These are phyloP conservation scores for Choristoneura rosaceana DNA, from an alignment of 2,888 invertebrate genomes.

Conservation along the genomic window DNA sequence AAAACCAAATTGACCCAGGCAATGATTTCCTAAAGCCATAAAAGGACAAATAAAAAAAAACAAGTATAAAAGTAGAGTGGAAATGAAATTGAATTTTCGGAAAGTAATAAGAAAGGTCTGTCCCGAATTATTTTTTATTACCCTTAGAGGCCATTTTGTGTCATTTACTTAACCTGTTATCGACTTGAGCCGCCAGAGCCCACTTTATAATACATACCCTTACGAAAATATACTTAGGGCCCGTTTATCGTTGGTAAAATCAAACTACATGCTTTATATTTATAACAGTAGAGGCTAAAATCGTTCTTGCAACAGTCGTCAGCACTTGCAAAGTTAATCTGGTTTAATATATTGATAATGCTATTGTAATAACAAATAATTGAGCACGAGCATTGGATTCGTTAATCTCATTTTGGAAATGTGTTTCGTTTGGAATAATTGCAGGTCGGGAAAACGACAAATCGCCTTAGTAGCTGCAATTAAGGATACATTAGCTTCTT, in stretches of 20 bases:
- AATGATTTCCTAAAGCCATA: slow-evolving; percentile 55
- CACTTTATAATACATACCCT: slow-evolving; percentile 52
- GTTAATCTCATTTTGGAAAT: slow-evolving; percentile 66
- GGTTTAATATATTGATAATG: slow-evolving; percentile 60
- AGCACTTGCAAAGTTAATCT: slow-evolving; percentile 45
- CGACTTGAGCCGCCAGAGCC: slow-evolving; percentile 61
- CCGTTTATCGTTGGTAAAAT: slow-evolving; percentile 24
- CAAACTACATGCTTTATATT: slow-evolving; percentile 40
- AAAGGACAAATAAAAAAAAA: slow-evolving; percentile 53
- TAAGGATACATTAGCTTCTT: slow-evolving; percentile 21
- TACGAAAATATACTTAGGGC: slow-evolving; percentile 34
- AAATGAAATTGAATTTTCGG: slow-evolving; percentile 74
- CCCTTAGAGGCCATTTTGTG: slow-evolving; percentile 69
- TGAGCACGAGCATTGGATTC: slow-evolving; percentile 65
- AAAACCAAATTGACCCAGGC: slow-evolving; percentile 32
- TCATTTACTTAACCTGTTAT: slow-evolving; percentile 80
- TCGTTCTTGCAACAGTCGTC: slow-evolving; percentile 47
- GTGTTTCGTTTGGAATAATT: slow-evolving; percentile 55
- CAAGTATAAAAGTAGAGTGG: slow-evolving; percentile 50
- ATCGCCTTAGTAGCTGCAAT: slow-evolving; percentile 34
- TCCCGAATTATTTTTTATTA: slow-evolving; percentile 68
- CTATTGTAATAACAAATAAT: slow-evolving; percentile 71
- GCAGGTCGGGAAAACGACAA: slow-evolving; percentile 37
- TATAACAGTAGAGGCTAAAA: slow-evolving; percentile 48
- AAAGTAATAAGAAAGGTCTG: slow-evolving; percentile 67